Conservation (phyloP, 2,113 vertebrate species). For the Coptodon rendalli region DNA sequence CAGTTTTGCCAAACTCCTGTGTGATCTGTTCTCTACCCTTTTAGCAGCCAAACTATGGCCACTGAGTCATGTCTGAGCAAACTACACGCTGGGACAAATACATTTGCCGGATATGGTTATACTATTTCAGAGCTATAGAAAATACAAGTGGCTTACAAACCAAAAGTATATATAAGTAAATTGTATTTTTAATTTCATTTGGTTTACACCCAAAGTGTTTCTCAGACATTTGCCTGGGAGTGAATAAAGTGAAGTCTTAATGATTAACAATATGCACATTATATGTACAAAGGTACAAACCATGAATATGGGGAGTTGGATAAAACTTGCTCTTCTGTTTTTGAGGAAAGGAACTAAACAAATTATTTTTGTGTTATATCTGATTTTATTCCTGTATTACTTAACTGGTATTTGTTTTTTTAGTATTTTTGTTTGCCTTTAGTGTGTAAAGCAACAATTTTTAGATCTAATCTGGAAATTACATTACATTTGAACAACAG, state of each 20-base stretch:
- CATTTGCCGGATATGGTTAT: neutral
- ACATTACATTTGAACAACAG: neutral
- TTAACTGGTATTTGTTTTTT: neutral
- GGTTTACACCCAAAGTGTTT: neutral
- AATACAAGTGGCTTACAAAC: constrained; percentile 21
- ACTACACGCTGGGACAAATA: neutral
- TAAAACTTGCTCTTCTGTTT: neutral
- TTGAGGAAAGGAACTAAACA: neutral
- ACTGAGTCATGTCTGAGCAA: constrained; percentile 40
- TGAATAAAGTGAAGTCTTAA: neutral
- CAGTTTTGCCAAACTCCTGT: constrained; percentile 22
- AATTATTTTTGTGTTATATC: neutral
- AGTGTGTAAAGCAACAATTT: neutral
- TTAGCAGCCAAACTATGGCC: constrained; percentile 43
- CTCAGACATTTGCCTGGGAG: neutral
- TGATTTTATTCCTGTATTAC: neutral
- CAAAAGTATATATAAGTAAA: neutral
- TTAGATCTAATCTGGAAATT: neutral
- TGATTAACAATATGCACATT: neutral
- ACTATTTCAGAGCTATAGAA: constrained; percentile 47
- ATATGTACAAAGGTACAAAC: neutral
- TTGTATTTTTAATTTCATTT: neutral
- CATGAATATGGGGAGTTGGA: neutral
- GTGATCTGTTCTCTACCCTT: constrained; percentile 4
- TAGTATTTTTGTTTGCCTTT: neutral